phyloP scores from a whole-genome alignment of 2,113 vertebrate species.

The Acrocephalus arundinaceus region DNA sequence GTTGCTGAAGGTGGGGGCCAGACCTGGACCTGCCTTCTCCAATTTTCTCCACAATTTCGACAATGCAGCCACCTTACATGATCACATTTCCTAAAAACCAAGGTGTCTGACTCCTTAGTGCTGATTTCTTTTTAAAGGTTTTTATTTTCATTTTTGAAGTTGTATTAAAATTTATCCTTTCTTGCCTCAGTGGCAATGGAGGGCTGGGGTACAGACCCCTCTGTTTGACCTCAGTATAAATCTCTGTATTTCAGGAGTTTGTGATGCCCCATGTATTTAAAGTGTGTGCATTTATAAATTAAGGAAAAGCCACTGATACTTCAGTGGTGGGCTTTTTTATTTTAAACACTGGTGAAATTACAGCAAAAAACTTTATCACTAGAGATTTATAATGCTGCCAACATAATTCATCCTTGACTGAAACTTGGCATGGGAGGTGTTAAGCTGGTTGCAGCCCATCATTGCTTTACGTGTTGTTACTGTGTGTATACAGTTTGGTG shows the following conservation, averaged over 20 bases:
- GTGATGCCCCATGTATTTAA: not conserved
- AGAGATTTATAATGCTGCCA: not conserved
- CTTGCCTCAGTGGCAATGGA: fast-evolving
- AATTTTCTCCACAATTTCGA: not conserved
- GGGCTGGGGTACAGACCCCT: not conserved
- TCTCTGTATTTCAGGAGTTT: not conserved
- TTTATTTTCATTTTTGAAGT: not conserved
- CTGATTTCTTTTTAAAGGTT: not conserved
- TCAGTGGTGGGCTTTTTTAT: not conserved
- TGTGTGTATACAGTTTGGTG: not conserved
- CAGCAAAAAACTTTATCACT: not conserved
- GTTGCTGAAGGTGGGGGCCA: not conserved
- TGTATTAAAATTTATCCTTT: not conserved
- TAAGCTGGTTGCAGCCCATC: not conserved
- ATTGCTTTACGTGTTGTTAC: not conserved
- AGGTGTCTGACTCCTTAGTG: not conserved
- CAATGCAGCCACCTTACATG: not conserved
- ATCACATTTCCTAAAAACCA: not conserved
- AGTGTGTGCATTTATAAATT: not conserved
- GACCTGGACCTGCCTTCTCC: not conserved
- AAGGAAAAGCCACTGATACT: not conserved
- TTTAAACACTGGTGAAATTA: not conserved
- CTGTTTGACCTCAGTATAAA: not conserved
- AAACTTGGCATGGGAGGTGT: not conserved
- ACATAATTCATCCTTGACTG: not conserved